Evolutionary conservation across 2,797 vertebrate genomes (phyloP), one percentile per base, ranked within the genome.

Genomic region (Melanotaenia trifasciata): DNA sequence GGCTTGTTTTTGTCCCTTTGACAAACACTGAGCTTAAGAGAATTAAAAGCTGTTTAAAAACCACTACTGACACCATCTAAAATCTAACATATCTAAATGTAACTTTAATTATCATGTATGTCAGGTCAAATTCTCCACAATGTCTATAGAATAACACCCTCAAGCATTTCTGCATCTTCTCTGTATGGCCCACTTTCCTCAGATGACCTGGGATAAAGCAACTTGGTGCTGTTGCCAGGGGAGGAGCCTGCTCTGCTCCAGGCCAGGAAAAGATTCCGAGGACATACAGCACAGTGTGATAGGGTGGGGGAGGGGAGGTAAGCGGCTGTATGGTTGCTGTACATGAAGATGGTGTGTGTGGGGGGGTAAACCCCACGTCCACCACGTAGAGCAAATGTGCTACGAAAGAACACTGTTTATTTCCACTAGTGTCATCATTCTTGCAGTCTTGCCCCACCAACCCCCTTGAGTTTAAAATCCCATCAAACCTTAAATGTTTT

Each of bases 181-280:
- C 80, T 80, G 72, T 71, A 81, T 93, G 92, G 88, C 93, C 91
- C 90, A 93, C 83, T 93, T 93, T 81, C 92, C 92, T 90, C 72
- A 91, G 77, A 89, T 93, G 89, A 93, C 92, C 92, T 78, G 71
- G 90, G 88, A 93, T 92, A 91, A 92, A 90, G 82, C 89, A 87
- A 87, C 87, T 91, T 85, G 72, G 89, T 78, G 86, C 86, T 87
- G 90, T 90, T 92, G 87, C 87, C 87, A 88, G 78, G 90, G 90
- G 89, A 90, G 92, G 92, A 85, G 92, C 85, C 89, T 89, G 82
- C 85, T 80, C 69, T 54, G 86, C 89, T 90, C 74, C 72, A 76
- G 83, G 84, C 87, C 24, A 83, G 62, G 70, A 84, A 84, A 78
- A 77, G 89, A 82, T 84, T 86, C 81, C 74, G 87, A 87, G 84